These are phyloP conservation scores for Procambarus clarkii DNA, from an alignment of 1,140 invertebrate species.

Conservation along the genomic window DNA sequence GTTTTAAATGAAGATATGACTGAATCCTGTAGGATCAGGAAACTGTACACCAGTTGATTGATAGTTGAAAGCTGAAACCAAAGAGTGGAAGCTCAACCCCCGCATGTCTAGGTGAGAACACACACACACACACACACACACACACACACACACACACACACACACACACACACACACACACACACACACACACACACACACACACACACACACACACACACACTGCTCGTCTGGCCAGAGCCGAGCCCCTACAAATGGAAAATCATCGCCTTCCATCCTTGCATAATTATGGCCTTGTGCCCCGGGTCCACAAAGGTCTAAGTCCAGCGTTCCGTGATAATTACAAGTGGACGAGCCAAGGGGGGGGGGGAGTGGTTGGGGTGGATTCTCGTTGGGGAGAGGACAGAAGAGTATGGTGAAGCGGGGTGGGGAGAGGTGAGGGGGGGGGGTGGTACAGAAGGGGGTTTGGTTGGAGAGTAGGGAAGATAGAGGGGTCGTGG, in stretches of 20 bases:
- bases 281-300: slow-evolving; percentile 56
- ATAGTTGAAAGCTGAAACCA: too few relatives aligned
- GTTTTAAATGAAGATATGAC: too few relatives aligned
- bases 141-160: too few relatives aligned
- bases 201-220: slow-evolving; percentile 45
- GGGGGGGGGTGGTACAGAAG: background rate
- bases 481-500: background rate
- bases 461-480: background rate
- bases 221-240: background rate
- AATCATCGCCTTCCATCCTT: slow-evolving; percentile 38
- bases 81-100: too few relatives aligned
- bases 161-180: background rate
- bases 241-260: slow-evolving; percentile 55
- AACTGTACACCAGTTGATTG: too few relatives aligned
- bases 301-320: slow-evolving; percentile 47
- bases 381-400: slow-evolving; percentile 34
- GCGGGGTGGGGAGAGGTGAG: background rate
- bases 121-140: too few relatives aligned
- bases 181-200: slow-evolving; percentile 28
- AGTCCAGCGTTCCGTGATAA: slow-evolving; percentile 53
- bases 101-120: too few relatives aligned
- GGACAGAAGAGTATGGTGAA: background rate
- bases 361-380: slow-evolving; percentile 24
- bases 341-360: slow-evolving; percentile 57
- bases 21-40: too few relatives aligned